phyloP scores from a whole-genome alignment of 2,113 vertebrate genomes.

The Oncorhynchus masou region DNA sequence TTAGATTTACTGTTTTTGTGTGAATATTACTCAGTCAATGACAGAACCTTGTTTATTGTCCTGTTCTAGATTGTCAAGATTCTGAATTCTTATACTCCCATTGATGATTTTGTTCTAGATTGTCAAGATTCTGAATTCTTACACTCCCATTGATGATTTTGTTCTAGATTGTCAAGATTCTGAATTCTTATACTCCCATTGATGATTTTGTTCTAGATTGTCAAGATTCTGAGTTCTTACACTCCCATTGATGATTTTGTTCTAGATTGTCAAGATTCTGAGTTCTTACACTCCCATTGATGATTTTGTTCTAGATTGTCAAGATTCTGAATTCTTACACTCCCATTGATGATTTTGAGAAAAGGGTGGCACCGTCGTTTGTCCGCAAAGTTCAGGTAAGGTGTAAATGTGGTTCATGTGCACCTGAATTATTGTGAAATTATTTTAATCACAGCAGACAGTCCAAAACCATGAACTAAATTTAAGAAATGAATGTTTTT shows the following conservation, averaged over 20 bases:
- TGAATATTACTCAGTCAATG: not conserved
- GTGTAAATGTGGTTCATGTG: not conserved
- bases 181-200: no score
- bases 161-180: constrained; percentile 73
- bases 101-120: constrained; percentile 84
- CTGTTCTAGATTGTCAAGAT: constrained; percentile 89
- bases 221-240: constrained; percentile 96
- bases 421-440: not conserved
- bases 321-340: constrained; percentile 98
- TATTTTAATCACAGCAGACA: not conserved
- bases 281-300: no score
- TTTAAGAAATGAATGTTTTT: not conserved
- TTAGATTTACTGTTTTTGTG: not conserved
- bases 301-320: constrained; percentile 36
- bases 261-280: no score
- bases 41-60: not conserved
- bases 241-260: constrained; percentile 97
- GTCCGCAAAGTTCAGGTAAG: constrained; percentile 95
- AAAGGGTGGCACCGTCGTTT: constrained; percentile 89
- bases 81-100: constrained; percentile 95
- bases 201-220: no score
- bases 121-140: no score
- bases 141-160: no score
- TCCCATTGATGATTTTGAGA: constrained; percentile 96
- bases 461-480: not conserved